A percentile compares a stretch with the other conserved stretches of the same genome.
phyloP scores from a whole-genome alignment of 2,797 vertebrate genomes.

The Argentina silus region DNA sequence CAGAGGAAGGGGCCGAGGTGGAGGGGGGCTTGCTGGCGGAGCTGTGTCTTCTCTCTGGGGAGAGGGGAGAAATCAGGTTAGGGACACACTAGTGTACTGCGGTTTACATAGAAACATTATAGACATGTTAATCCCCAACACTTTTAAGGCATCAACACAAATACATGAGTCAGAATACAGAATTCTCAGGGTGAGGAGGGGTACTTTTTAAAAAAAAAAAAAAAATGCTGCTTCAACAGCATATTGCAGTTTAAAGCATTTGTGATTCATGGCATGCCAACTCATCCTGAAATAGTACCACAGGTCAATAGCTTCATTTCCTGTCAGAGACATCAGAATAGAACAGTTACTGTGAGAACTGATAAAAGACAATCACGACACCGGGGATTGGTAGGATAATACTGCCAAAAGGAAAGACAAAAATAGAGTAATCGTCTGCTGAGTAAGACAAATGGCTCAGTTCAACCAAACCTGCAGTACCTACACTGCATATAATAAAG shows the following conservation, averaged over 20 bases:
- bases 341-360: conserved; percentile 52
- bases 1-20: conserved; percentile 72
- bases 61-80: conserved; percentile 27
- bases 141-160: not conserved
- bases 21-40: conserved; percentile 87
- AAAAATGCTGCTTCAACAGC: conserved; percentile 39
- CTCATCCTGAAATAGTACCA: conserved; percentile 63
- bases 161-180: conserved; percentile 14
- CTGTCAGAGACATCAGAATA: conserved; percentile 46
- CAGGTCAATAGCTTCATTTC: conserved; percentile 66
- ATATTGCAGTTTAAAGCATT: conserved; percentile 46
- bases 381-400: conserved; percentile 36
- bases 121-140: not conserved
- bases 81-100: conserved; percentile 22
- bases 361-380: conserved; percentile 55
- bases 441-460: not conserved
- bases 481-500: too few relatives aligned
- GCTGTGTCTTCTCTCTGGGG: conserved; percentile 96
- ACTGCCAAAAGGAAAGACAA: conserved; percentile 28
- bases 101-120: not conserved
- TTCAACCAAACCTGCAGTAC: not conserved
- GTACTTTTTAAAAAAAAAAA: not conserved
- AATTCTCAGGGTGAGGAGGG: too few relatives aligned
- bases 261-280: conserved; percentile 54
- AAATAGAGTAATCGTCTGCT: conserved; percentile 35